These are phyloP conservation scores for Drosophila longiperda DNA, from an alignment of 2,888 invertebrate species.

Conservation along the genomic window DNA sequence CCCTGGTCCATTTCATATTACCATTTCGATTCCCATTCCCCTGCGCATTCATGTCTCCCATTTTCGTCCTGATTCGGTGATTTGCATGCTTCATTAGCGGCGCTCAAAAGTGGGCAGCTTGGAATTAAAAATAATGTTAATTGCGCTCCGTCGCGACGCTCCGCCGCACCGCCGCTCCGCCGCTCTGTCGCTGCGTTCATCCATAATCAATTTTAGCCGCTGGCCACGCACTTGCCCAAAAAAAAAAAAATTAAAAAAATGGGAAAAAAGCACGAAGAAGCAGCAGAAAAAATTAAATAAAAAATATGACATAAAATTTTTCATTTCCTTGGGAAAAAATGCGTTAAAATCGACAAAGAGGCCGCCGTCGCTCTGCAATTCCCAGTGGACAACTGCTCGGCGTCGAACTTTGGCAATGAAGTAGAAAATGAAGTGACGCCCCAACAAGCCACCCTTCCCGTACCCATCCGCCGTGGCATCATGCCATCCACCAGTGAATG, in stretches of 20 bases:
- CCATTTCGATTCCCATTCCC: slow-evolving; percentile 11
- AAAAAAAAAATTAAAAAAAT: slow-evolving; percentile 33
- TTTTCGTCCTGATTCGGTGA: slow-evolving; percentile 58
- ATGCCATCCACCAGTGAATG: slow-evolving; percentile 62
- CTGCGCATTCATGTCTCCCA: slow-evolving; percentile 13
- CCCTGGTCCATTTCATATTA: background rate
- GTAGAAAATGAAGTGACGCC: slow-evolving; percentile 79
- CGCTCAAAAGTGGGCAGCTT: slow-evolving; percentile 63
- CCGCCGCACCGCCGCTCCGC: slow-evolving; percentile 32
- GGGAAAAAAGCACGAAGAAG: slow-evolving; percentile 39
- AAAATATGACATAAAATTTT: slow-evolving; percentile 83
- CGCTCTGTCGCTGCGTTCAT: slow-evolving; percentile 62
- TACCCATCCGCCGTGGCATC: slow-evolving; percentile 10
- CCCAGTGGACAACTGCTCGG: slow-evolving; percentile 70
- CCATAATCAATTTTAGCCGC: slow-evolving; percentile 83
- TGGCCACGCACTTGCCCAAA: slow-evolving; percentile 54
- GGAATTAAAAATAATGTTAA: slow-evolving; percentile 80
- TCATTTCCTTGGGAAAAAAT: slow-evolving; percentile 73
- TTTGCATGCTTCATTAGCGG: slow-evolving; percentile 80
- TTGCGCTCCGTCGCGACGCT: slow-evolving; percentile 55
- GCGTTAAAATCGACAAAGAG: slow-evolving; percentile 57
- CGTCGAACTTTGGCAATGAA: slow-evolving; percentile 75
- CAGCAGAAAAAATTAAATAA: slow-evolving; percentile 51
- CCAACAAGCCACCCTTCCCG: slow-evolving; percentile 47
- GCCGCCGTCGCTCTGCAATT: slow-evolving; percentile 51